Evolutionary conservation across 2,113 vertebrate genomes (phyloP).

Genomic region (Microcebus lehilahytsara): DNA sequence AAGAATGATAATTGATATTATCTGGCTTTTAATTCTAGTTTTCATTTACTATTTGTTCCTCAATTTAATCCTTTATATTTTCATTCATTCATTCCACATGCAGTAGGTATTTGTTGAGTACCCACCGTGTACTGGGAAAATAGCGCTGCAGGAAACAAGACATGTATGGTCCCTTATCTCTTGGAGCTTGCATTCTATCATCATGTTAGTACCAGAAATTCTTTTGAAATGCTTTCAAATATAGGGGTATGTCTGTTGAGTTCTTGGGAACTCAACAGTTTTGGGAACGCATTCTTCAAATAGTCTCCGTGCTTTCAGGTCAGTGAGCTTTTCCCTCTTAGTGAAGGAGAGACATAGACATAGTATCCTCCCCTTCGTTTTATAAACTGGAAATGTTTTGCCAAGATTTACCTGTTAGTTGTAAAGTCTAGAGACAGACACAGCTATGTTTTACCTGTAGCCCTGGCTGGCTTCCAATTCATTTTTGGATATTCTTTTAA

Average conservation of each 20-base stretch:
- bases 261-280: too few species aligned
- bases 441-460: neutral
- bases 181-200: neutral
- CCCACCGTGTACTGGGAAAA: neutral
- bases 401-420: neutral
- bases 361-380: neutral
- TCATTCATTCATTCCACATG: neutral
- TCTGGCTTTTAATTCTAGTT: neutral
- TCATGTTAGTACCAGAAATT: neutral
- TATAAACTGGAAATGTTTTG: neutral
- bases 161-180: neutral
- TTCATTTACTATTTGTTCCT: neutral
- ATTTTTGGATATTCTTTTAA: neutral
- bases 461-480: neutral
- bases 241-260: neutral
- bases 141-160: neutral
- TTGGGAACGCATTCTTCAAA: constrained; percentile 16
- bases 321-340: neutral
- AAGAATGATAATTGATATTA: neutral
- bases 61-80: neutral
- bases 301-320: neutral
- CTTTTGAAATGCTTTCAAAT: constrained; percentile 2
- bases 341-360: neutral
- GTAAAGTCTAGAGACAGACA: neutral
- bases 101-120: neutral